These are phyloP conservation scores for Microplitis manilae DNA, from an alignment of 2,888 invertebrate genomes.

Conservation along the genomic window DNA sequence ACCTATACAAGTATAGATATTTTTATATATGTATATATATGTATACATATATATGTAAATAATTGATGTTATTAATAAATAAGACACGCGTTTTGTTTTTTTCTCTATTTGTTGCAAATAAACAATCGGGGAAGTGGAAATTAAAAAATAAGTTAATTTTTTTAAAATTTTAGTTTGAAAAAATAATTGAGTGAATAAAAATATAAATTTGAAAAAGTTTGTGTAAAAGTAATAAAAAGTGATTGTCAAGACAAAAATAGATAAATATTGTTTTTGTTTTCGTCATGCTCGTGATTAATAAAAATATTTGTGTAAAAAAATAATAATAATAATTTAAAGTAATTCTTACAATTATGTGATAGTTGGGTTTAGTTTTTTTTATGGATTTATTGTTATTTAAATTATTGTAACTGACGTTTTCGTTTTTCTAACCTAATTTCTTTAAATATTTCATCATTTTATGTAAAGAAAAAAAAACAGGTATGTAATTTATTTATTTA, in stretches of 20 bases:
- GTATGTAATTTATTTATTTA: background rate
- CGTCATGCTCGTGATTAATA: background rate
- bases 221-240: background rate
- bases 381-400: background rate
- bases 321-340: background rate
- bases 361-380: background rate
- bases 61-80: background rate
- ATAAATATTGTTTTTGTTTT: background rate
- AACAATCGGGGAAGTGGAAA: background rate
- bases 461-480: background rate
- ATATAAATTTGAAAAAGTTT: background rate
- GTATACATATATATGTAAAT: background rate
- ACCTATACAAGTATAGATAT: background rate
- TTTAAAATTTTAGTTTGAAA: background rate
- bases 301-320: background rate
- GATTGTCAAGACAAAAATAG: too few relatives aligned
- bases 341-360: background rate
- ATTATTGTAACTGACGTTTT: background rate
- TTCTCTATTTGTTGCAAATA: background rate
- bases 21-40: background rate
- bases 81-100: background rate
- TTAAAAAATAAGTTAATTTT: background rate
- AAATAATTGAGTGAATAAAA: background rate
- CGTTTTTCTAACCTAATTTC: background rate
- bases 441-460: background rate